Evolutionary conservation across 92 coral and sea anemone genomes (phyloP).

Genomic region (Paragorgia papillata): DNA sequence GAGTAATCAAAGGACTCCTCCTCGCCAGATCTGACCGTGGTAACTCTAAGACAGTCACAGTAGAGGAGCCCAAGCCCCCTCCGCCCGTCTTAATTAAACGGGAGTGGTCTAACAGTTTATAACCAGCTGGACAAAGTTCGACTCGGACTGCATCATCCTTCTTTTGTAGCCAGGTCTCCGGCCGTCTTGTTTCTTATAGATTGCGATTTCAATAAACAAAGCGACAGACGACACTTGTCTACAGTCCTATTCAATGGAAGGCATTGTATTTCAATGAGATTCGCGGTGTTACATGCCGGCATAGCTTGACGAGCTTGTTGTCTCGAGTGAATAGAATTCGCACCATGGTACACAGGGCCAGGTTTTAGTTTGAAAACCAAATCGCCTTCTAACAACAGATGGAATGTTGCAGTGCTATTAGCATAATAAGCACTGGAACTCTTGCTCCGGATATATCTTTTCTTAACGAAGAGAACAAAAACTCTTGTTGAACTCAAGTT

Average conservation of each 20-base stretch:
- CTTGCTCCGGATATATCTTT: too few relatives aligned
- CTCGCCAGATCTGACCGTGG: slow-evolving; percentile 43
- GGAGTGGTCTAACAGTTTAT: slow-evolving; percentile 46
- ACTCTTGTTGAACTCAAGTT: too few relatives aligned
- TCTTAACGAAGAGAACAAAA: too few relatives aligned
- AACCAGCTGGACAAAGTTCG: slow-evolving; percentile 61
- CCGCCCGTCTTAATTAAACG: slow-evolving; percentile 50
- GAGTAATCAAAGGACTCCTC: slow-evolving; percentile 48
- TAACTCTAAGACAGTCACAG: slow-evolving; percentile 42
- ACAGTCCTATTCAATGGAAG: slow-evolving; percentile 24
- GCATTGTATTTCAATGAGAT: slow-evolving; percentile 23
- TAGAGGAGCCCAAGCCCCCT: slow-evolving; percentile 49
- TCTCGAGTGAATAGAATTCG: neutral
- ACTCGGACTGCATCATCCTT: slow-evolving; percentile 46
- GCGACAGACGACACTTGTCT: slow-evolving; percentile 22
- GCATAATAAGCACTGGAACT: neutral
- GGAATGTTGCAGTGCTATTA: slow-evolving; percentile 14
- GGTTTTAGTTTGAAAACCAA: neutral
- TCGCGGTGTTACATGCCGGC: slow-evolving; percentile 25
- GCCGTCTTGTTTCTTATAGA: slow-evolving; percentile 11
- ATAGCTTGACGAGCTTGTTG: neutral
- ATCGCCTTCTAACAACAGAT: neutral
- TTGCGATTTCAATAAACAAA: slow-evolving; percentile 16
- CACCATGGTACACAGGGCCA: slow-evolving; percentile 5
- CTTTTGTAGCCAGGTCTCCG: slow-evolving; percentile 44